Evolutionary conservation across 2,888 invertebrate species (phyloP).

Genomic region (Allacma fusca): DNA sequence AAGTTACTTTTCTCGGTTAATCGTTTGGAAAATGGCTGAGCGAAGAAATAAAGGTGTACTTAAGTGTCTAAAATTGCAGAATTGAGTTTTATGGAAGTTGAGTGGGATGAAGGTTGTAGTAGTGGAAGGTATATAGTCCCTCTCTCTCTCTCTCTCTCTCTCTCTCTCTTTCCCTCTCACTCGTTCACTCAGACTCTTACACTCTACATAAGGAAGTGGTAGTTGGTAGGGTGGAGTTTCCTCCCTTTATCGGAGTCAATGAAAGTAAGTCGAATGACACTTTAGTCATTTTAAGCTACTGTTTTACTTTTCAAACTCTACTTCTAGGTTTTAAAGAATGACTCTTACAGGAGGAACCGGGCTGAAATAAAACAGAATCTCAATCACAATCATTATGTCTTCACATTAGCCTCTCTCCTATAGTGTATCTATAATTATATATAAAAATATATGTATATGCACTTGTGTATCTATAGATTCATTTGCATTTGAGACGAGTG

Average conservation of each 20-base stretch:
- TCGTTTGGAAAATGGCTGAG: constrained; percentile 50
- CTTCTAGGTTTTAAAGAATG: background rate
- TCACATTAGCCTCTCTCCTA: background rate
- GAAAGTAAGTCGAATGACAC: constrained; percentile 18
- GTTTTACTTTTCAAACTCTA: constrained; percentile 11
- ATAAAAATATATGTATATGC: too few species aligned
- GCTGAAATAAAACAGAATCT: background rate
- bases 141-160: too few species aligned
- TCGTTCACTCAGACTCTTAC: too few species aligned
- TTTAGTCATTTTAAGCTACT: constrained; percentile 18
- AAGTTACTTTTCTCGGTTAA: constrained; percentile 47
- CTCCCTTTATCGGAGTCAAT: constrained; percentile 4
- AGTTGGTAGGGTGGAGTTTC: background rate
- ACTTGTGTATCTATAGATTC: too few species aligned
- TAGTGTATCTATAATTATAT: too few species aligned
- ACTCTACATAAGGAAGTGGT: constrained; percentile 1
- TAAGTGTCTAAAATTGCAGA: constrained; percentile 37
- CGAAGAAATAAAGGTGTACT: constrained; percentile 43
- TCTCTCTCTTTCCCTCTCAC: too few species aligned
- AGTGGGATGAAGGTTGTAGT: background rate
- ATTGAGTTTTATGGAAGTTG: constrained; percentile 41
- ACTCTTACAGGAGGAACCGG: background rate
- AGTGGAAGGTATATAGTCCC: too few species aligned
- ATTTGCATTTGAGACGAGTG: too few species aligned
- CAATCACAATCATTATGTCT: constrained; percentile 1